Evolutionary conservation across 2,888 invertebrate species (phyloP).

Genomic region (Microplitis manilae): DNA sequence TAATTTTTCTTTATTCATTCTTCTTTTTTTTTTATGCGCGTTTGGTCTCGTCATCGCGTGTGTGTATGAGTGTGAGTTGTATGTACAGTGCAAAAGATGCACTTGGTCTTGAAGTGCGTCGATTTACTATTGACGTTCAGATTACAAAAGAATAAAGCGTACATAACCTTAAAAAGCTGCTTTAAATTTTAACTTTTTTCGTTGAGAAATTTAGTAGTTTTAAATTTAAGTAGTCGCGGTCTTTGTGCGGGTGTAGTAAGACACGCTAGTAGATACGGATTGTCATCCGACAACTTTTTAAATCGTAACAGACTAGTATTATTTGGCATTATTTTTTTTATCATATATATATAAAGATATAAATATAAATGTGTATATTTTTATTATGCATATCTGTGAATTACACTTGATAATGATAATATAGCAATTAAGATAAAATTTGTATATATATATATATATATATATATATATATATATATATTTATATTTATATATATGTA

Average conservation of each 20-base stretch:
- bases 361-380: neutral
- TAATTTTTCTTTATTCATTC: neutral
- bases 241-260: neutral
- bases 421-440: neutral
- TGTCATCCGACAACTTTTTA: constrained; percentile 8
- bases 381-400: neutral
- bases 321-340: neutral
- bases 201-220: neutral
- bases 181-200: neutral
- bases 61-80: neutral
- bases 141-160: constrained; percentile 18
- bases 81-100: constrained; percentile 24
- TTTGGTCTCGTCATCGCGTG: neutral
- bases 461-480: neutral
- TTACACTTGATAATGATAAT: neutral
- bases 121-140: constrained; percentile 30
- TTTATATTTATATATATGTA: neutral
- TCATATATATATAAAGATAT: neutral
- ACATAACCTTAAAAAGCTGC: constrained; percentile 33
- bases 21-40: constrained; percentile 1
- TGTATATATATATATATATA: constrained; percentile 1
- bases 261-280: constrained; percentile 24
- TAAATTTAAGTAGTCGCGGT: constrained; percentile 32
- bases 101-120: constrained; percentile 28
- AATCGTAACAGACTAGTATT: neutral